Conservation (phyloP, 2,888 invertebrate species). For the Lathronympha strigana region DNA sequence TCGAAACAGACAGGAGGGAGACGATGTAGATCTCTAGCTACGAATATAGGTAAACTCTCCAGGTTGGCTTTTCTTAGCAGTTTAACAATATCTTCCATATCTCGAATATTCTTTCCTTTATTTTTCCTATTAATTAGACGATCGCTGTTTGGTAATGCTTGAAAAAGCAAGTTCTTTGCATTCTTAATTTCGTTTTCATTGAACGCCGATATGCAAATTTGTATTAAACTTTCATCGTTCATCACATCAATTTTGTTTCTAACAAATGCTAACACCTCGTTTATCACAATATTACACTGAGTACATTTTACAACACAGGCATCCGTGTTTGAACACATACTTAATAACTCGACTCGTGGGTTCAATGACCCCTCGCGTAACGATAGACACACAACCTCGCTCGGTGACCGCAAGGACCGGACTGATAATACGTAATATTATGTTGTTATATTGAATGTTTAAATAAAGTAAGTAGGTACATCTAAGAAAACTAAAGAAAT, state of each 20-base stretch:
- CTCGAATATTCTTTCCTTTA: background rate
- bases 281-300: background rate
- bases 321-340: background rate
- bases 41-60: background rate
- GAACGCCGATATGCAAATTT: background rate
- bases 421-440: too few species aligned
- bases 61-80: background rate
- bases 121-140: background rate
- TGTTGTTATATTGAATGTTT: too few species aligned
- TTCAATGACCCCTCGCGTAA: background rate
- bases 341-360: background rate
- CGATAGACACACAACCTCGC: background rate
- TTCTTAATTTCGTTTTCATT: background rate
- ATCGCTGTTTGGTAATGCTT: background rate
- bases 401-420: too few species aligned
- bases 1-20: background rate
- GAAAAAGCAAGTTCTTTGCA: background rate
- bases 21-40: background rate
- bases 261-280: background rate
- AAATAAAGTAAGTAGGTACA: too few species aligned
- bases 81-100: slow-evolving; percentile 2
- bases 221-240: background rate
- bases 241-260: slow-evolving; percentile 2
- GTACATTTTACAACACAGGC: background rate
- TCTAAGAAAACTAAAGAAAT: too few species aligned